phyloP scores from a whole-genome alignment of 2,113 vertebrate species.

The Sorex araneus region DNA sequence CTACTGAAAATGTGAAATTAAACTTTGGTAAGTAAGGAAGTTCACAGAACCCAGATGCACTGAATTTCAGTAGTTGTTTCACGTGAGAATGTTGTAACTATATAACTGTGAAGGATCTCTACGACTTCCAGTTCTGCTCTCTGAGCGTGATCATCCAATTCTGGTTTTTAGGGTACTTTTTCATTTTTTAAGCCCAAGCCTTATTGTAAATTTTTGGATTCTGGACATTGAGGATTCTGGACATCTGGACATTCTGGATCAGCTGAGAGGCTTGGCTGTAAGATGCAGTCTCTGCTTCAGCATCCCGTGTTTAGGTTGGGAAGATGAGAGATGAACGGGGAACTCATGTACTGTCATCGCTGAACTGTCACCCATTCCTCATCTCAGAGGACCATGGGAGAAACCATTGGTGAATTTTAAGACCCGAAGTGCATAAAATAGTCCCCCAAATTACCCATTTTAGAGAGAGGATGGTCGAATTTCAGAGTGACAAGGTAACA shows the following conservation, averaged over 20 bases:
- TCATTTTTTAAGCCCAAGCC: background rate
- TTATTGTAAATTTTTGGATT: background rate
- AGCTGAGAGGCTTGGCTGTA: background rate
- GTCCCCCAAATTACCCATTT: background rate
- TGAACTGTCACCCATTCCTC: background rate
- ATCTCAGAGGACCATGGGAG: background rate
- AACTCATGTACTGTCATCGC: background rate
- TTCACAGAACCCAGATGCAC: background rate
- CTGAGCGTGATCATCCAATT: background rate
- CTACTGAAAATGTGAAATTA: background rate
- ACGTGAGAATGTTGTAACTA: constrained; percentile 22
- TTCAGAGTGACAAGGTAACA: background rate
- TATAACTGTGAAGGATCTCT: background rate
- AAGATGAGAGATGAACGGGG: background rate
- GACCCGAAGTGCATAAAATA: background rate
- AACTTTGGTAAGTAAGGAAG: background rate
- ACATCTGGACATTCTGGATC: background rate
- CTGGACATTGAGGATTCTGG: background rate
- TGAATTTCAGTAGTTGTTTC: background rate
- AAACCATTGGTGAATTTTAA: background rate
- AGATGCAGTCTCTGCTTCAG: background rate
- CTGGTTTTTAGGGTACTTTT: background rate
- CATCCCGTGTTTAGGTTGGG: background rate
- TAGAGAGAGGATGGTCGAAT: background rate
- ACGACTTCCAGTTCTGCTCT: background rate